Evolutionary conservation across 2,113 vertebrate species (phyloP), one percentile per base, ranked within the genome.

Genomic region (Lethenteron reissneri): DNA sequence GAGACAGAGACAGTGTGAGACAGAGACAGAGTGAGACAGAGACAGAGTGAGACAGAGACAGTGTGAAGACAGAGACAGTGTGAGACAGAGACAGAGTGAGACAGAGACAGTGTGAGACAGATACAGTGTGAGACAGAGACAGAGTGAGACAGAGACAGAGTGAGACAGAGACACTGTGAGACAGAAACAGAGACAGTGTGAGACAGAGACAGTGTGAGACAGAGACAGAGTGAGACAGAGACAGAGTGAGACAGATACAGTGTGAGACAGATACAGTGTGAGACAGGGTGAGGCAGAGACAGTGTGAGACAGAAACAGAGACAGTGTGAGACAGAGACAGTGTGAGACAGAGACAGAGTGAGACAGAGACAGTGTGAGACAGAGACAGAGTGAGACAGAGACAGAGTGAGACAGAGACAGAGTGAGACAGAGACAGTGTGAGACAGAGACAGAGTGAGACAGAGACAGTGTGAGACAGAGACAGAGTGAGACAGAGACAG

Each of bases 311-410:
- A 64, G 60, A 64, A 2, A 64, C 14, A 64, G 60, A 64, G 60
- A 64, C 14, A 64, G 60, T 2, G 60, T 14, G 11, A 71, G 21
- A 57, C 56, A 58, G 71, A 71, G 3, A 64, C 11, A 71, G 70
- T 17, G 14, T 17, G 70, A 70, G 70, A 70, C 15, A 70, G 70
- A 70, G 3, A 70, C 70, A 70, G 60, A 62, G 70, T n/a, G 14
- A 70, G 3, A 64, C 11, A 71, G 70, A 70, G 14, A 70, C 15
- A 70, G 3, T 17, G 14, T 17, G 70, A 70, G 70, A 70, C 15
- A 70, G 70, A 70, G 8, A 70, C 70, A 70, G 60, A 3, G 70
- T n/a, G 14, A 70, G 70, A 70, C 14, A 70, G 14, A 70, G 15
- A 70, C 15, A 70, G 13, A 6, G 70, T n/a, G 5, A 70, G 14